Conservation (phyloP, 2,888 invertebrate genomes). For the Philopedon plagiatum region DNA sequence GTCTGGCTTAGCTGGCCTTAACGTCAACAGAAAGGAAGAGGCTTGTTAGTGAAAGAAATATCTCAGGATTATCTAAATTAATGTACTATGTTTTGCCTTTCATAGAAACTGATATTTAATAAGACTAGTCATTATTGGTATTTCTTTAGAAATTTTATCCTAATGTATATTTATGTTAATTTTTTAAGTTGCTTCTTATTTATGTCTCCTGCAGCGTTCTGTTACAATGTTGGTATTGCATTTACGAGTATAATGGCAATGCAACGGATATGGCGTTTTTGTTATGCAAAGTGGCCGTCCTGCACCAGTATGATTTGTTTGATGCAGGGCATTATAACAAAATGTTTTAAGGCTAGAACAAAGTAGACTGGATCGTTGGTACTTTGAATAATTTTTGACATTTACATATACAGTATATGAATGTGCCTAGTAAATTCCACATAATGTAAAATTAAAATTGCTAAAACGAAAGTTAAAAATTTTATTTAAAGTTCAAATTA, state of each 20-base stretch:
- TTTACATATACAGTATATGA: no score
- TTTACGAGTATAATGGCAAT: conserved; percentile 3
- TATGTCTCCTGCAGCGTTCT: background rate
- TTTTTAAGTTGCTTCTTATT: background rate
- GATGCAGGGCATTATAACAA: background rate
- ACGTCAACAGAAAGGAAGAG: no score
- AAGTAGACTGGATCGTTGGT: background rate
- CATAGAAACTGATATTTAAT: background rate
- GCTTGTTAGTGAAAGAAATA: no score
- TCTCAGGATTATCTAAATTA: background rate
- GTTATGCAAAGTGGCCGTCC: conserved; percentile 10
- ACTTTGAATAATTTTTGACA: no score
- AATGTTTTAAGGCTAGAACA: background rate
- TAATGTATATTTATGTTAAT: background rate
- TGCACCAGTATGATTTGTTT: background rate
- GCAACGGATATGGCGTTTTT: conserved; percentile 1
- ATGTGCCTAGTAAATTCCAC: no score
- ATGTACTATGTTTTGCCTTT: background rate
- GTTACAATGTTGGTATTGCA: background rate
- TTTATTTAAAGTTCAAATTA: no score
- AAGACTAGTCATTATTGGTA: background rate
- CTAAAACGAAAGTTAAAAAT: no score
- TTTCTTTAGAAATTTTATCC: background rate
- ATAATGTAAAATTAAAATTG: no score
- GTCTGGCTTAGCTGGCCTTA: no score